Percentiles rank a stretch among this genome's conserved stretches.
phyloP scores from a whole-genome alignment of 1,140 invertebrate genomes.

The Achroia grisella region DNA sequence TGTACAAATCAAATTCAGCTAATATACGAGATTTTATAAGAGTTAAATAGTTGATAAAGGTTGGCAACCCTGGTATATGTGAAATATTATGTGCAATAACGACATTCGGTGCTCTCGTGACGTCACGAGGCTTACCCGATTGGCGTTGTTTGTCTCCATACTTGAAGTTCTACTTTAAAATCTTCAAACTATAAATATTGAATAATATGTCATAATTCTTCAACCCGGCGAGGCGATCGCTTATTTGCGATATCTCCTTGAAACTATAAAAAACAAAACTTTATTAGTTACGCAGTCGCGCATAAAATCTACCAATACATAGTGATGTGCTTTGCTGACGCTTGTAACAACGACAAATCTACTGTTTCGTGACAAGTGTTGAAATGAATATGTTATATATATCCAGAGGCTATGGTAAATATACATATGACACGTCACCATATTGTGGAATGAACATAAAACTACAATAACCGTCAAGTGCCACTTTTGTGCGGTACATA shows the following conservation, averaged over 20 bases:
- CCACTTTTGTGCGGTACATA: too few species aligned
- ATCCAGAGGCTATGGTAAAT: too few species aligned
- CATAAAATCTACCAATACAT: constrained; percentile 19
- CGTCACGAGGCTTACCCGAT: constrained; percentile 52
- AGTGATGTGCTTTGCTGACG: constrained; percentile 26
- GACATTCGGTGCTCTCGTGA: constrained; percentile 20
- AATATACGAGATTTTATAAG: too few species aligned
- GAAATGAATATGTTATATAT: too few species aligned
- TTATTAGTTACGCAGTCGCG: constrained; percentile 29
- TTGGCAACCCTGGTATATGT: too few species aligned
- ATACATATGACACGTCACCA: too few species aligned
- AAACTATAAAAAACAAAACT: constrained; percentile 60
- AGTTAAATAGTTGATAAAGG: too few species aligned
- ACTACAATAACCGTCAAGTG: too few species aligned
- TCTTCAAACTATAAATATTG: constrained; percentile 34
- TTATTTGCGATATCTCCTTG: constrained; percentile 62
- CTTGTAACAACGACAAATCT: constrained; percentile 6
- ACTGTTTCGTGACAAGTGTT: constrained; percentile 5
- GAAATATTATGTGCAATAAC: constrained; percentile 11
- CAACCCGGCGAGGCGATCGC: constrained; percentile 38
- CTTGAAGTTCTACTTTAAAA: constrained; percentile 30
- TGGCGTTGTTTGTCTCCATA: constrained; percentile 55
- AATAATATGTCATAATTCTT: constrained; percentile 52
- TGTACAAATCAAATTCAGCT: too few species aligned
- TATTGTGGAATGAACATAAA: too few species aligned